Conservation (phyloP, 2,113 vertebrate species). For the Tretioscincus oriximinensis region DNA sequence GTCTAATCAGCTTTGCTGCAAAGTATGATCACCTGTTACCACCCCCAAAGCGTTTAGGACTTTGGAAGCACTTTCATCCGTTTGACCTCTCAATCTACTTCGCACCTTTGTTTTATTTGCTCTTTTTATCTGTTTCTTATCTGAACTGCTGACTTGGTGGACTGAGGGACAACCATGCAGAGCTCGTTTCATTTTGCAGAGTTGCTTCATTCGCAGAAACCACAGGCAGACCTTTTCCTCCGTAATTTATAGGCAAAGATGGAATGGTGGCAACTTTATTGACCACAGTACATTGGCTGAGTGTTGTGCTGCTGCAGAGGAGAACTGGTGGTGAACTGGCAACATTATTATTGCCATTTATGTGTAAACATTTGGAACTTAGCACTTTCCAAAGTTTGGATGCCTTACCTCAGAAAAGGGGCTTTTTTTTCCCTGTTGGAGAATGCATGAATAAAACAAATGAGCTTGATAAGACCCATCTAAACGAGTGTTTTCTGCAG, state of each 20-base stretch:
- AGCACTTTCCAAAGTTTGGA: no score
- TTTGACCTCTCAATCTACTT: conserved; percentile 41
- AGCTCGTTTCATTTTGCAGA: neutral
- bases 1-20: neutral
- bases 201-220: neutral
- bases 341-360: neutral
- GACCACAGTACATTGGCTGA: neutral
- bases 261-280: neutral
- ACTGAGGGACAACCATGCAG: neutral
- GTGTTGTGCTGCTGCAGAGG: neutral
- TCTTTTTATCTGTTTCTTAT: conserved; percentile 44
- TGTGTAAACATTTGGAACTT: no score
- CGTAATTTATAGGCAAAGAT: neutral
- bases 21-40: accelerated
- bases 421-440: no score
- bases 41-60: neutral
- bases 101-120: conserved; percentile 46
- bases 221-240: no score
- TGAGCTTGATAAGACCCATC: no score
- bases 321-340: neutral
- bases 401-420: no score
- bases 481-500: no score
- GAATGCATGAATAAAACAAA: no score
- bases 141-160: neutral
- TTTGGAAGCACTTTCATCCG: accelerated